Evolutionary conservation across 2,888 invertebrate species (phyloP), one percentile per base, ranked within the genome.

Genomic region (Ichneumoninae sp.): DNA sequence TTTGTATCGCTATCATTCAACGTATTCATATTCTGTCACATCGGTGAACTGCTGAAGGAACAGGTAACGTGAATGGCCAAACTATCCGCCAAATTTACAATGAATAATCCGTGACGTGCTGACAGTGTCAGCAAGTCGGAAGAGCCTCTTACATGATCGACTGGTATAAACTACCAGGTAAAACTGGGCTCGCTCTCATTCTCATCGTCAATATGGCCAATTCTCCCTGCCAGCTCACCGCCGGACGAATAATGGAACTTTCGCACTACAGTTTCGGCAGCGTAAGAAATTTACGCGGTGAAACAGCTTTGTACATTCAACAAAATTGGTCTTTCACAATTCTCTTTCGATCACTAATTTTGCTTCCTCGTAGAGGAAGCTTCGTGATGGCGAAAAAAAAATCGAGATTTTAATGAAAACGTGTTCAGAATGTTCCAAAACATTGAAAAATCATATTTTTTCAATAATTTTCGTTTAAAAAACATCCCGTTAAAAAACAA

Each of bases 1-100:
- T 73, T 88, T 6, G 44, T 77, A 33, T 86, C 87, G 10, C 86
- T 86, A 44, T 82, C 74, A 5, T 87, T 83, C 76, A 87, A 87
- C 63, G 74, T 87, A 36, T 87, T 85, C 33, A 77, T 88, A 54
- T 86, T 83, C 40, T 87, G 87, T 50, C 73, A 84, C 8, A 85
- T 88, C 69, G 87, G 87, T 36, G 86, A 87, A 81, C 57, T 83
- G 8, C 80, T 88, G 6, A 83, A 80, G 30, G 81, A 88, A 8
- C 81, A 87, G 83, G 86, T 85, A 69, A 73, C 19, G 54, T 26
- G 19, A 54, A 26, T 7, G 7, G n/a, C 16, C n/a, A 1, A 54
- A 54, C n/a, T 8, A 7, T 19, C 22, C 33, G n/a, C 22, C 54
- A 22, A 54, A 54, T 19, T 19, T 54, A 3, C 4, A 54, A n/a